These are phyloP conservation scores for Synanthedon myopaeformis DNA, from an alignment of 2,888 invertebrate genomes.

Conservation along the genomic window DNA sequence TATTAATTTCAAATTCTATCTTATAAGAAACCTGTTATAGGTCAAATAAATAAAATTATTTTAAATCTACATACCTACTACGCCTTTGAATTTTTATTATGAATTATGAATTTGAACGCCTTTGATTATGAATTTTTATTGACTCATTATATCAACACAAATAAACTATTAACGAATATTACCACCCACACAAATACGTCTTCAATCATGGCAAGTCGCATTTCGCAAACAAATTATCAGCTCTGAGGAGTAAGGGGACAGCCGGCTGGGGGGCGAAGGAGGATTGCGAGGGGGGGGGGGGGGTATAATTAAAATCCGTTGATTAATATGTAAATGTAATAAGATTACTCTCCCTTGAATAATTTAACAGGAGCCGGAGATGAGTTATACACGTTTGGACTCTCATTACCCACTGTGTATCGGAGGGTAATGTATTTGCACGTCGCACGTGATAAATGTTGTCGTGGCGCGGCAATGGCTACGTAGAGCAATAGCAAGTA, in stretches of 20 bases:
- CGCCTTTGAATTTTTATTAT: too few species aligned
- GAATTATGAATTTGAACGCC: too few species aligned
- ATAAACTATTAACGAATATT: constrained; percentile 46
- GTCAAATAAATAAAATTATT: too few species aligned
- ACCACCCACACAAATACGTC: constrained; percentile 38
- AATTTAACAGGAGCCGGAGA: constrained; percentile 70
- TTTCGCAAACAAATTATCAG: constrained; percentile 67
- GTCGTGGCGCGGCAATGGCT: constrained; percentile 7
- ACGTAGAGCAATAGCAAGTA: background rate
- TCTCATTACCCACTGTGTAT: constrained; percentile 55
- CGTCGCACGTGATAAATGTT: constrained; percentile 45
- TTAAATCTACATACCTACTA: too few species aligned
- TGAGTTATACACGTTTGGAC: constrained; percentile 61
- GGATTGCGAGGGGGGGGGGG: constrained; percentile 72
- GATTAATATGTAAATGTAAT: constrained; percentile 99
- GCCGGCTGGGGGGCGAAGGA: constrained; percentile 63
- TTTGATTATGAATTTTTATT: too few species aligned
- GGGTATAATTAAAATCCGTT: constrained; percentile 97
- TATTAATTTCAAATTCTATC: too few species aligned
- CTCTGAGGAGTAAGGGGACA: constrained; percentile 34
- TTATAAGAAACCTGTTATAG: too few species aligned
- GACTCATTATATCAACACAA: constrained; percentile 18
- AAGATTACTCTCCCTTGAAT: constrained; percentile 96
- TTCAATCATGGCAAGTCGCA: constrained; percentile 63
- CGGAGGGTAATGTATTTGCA: constrained; percentile 34